Evolutionary conservation across 1,140 invertebrate genomes (phyloP).

Genomic region (Stegodyphus dumicola): DNA sequence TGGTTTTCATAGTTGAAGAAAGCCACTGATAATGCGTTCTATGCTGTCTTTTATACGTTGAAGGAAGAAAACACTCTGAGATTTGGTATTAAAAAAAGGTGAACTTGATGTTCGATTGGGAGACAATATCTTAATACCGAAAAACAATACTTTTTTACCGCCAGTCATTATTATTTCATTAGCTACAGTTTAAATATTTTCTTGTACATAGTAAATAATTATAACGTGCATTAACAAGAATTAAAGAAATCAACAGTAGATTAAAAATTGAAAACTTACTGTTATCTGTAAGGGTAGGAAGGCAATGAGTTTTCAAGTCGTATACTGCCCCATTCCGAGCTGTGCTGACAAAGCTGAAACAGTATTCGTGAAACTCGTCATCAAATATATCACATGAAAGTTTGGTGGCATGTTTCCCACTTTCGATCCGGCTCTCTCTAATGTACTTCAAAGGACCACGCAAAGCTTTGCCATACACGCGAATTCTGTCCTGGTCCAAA

Average conservation of each 20-base stretch:
- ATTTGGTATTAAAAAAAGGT: too few species aligned
- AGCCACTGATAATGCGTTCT: too few species aligned
- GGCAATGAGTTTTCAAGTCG: conserved; percentile 59
- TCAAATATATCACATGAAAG: conserved; percentile 62
- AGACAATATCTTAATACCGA: too few species aligned
- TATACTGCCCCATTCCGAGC: conserved; percentile 62
- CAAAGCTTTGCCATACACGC: conserved; percentile 62
- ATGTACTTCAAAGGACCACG: conserved; percentile 60
- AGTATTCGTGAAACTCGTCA: conserved; percentile 61
- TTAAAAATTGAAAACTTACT: conserved; percentile 37
- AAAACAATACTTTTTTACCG: too few species aligned
- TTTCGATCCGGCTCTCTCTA: conserved; percentile 60
- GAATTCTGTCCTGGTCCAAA: conserved; percentile 61
- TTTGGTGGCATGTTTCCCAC: conserved; percentile 57
- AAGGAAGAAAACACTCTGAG: too few species aligned
- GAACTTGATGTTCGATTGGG: too few species aligned
- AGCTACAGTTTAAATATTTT: too few species aligned
- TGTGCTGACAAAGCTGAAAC: conserved; percentile 63
- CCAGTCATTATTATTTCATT: too few species aligned
- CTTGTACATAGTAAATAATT: too few species aligned
- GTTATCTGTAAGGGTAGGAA: conserved; percentile 49
- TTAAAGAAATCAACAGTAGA: not conserved
- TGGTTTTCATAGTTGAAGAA: too few species aligned
- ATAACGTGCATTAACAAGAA: not conserved
- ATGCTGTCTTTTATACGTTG: too few species aligned